Evolutionary conservation across 2,113 vertebrate species (phyloP), one percentile per base, ranked within the genome.

Genomic region (Macquaria australasica): DNA sequence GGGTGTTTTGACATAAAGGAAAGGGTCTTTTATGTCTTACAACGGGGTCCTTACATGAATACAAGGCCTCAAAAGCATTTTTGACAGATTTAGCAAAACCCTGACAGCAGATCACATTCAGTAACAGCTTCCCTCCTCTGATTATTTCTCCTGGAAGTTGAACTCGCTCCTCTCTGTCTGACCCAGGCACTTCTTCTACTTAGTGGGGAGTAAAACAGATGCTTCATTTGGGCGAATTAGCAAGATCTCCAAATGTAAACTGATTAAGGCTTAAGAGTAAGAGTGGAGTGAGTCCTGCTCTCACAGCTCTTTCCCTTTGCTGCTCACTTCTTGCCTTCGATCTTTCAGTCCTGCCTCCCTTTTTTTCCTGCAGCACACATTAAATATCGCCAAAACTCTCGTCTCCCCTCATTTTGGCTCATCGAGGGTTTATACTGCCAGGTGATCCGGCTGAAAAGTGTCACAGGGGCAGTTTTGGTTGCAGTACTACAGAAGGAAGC

Each of bases 191-290:
- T 77, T 87, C 83, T 80, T 58, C 16, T 45, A 62, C 67, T 84
- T 72, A 75, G 59, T 45, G 21, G 53, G 53, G 62, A 81, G 79
- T 86, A 28, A 81, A 84, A 82, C 86, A 86, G 80, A 88, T 81
- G 78, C 84, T 84, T 78, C 25, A 55, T 85, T 85, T 45, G 50
- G 41, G 79, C 73, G 81, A 89, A 88, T 92, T 84, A 90, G 81
- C 66, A 15, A 45, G 51, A 69, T 85, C 72, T 82, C n/a, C 9
- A 31, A 90, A 72, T 81, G 81, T 89, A 78, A 91, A 92, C 87
- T 91, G 85, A 93, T 91, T 88, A 92, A 59, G 90, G 87, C 89
- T 91, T 93, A 86, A 50, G 51, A 77, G 37, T 37, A 77, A 79
- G 66, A 39, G 79, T 48, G 50, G 45, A 53, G 69, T 82, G 60